A percentile compares a stretch with the other conserved stretches of the same genome.
These are phyloP conservation scores for human DNA, from an alignment of 2,113 vertebrate genomes.

Conservation along the genomic window DNA sequence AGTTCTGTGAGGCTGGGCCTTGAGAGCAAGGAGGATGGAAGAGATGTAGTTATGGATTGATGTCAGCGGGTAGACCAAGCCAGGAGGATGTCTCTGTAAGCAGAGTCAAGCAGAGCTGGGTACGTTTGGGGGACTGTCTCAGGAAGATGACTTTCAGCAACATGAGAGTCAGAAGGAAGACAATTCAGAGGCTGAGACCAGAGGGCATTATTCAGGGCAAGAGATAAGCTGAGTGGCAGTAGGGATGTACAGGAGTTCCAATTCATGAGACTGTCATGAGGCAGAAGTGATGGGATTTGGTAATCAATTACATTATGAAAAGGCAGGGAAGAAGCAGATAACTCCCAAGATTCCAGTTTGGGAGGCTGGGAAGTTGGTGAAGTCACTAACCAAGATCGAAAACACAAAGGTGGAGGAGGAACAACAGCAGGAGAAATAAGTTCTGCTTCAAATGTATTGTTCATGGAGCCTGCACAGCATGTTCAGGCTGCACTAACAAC, in stretches of 20 bases:
- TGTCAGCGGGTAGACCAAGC: rapidly evolving
- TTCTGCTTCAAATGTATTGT: rapidly evolving
- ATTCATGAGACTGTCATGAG: not conserved
- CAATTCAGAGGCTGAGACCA: not conserved
- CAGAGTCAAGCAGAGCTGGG: not conserved
- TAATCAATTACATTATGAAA: not conserved
- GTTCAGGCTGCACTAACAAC: not conserved
- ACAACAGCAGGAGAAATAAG: not conserved
- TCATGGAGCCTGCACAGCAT: not conserved
- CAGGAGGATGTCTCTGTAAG: not conserved
- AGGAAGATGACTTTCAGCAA: rapidly evolving
- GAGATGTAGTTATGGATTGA: not conserved
- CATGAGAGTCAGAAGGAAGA: not conserved
- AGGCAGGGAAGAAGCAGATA: not conserved
- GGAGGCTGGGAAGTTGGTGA: not conserved
- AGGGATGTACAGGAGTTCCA: not conserved
- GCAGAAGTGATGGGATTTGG: not conserved
- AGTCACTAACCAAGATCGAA: not conserved
- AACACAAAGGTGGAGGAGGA: no score
- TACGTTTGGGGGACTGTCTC: not conserved
- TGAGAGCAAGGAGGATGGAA: no score
- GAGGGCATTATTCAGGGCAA: not conserved
- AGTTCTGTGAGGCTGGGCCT: not conserved
- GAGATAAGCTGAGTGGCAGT: not conserved
- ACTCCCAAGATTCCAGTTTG: not conserved